Evolutionary conservation across 2,113 vertebrate species (phyloP).

Genomic region (Tupaia chinensis): DNA sequence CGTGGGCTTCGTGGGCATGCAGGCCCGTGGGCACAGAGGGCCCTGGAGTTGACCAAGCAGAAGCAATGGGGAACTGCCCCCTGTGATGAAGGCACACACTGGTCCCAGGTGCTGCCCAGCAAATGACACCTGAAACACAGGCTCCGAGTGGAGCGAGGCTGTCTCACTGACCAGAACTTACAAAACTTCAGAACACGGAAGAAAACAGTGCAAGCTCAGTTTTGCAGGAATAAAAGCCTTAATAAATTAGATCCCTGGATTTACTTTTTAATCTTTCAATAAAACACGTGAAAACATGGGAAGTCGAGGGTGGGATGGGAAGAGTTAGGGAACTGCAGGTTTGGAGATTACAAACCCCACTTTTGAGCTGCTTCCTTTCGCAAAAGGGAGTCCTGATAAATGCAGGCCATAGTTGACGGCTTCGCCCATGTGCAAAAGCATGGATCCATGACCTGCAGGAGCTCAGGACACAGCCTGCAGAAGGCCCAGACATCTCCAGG

Average conservation of each 20-base stretch:
- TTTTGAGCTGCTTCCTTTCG: not conserved
- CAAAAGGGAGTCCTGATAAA: not conserved
- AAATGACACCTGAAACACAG: constrained; percentile 57
- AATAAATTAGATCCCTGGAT: not conserved
- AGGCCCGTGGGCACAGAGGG: not conserved
- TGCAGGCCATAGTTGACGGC: accelerated
- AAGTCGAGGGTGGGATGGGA: accelerated
- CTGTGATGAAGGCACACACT: not conserved
- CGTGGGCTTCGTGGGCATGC: not conserved
- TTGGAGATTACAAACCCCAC: not conserved
- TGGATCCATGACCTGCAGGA: accelerated
- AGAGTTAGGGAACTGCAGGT: not conserved
- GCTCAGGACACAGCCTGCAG: accelerated
- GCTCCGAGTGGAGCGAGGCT: not conserved
- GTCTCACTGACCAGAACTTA: not conserved
- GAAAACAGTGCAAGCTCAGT: not conserved
- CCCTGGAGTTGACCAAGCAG: constrained; percentile 50
- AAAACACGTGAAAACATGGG: not conserved
- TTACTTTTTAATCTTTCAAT: not conserved
- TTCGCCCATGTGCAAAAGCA: accelerated
- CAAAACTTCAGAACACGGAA: constrained; percentile 2
- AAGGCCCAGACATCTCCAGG: not conserved
- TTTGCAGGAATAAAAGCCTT: not conserved
- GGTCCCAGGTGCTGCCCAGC: not conserved
- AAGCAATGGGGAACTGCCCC: constrained; percentile 71